Base-by-base conservation (phyloP, 2,113 vertebrate genomes). In the Sander vitreus region DNA sequence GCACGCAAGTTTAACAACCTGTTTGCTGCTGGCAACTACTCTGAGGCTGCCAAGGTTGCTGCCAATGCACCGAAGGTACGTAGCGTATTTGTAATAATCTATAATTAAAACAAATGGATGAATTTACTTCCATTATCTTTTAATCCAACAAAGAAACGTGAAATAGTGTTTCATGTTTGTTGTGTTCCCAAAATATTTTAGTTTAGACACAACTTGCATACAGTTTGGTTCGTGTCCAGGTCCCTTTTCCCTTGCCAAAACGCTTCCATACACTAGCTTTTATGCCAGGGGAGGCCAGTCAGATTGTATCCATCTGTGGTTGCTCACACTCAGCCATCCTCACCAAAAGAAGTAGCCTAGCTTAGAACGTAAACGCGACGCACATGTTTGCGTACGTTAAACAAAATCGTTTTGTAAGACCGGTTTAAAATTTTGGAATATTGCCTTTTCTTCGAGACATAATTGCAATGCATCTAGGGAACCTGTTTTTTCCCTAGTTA, bases 31-130 rank as follows among this genome's bases (percentile, higher is more conserved):
- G 98, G 97, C 66, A 99, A 97, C 94, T 99, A 98, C 79, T 99
- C 98, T 0, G 98, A 99, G 83, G 98, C 98, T 63, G 98, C 98
- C 75, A 99, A 99, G 92, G 97, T 99, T 91, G 98, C 98, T 85
- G 98, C 98, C 85, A 99, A 99, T 83, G 98, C 98, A 58, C 98
- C 98, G 91, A 99, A 99, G 97, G 98, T 99, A 96, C 19, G n/a
- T 6, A n/a, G 19, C 5, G 16, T 60, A 39, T 39, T 39, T 63
- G 11, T 63, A 43, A 43, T 43, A 10, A 11, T 43, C 9, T 2
- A 39, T 13, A n/a, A 33, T 60, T 23, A 5, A 60, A 14, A 63
- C n/a, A 21, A 63, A n/a, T 2, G 1, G 11, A n/a, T 39, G 19
- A n/a, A 43, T 63, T 39, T n/a, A n/a, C 33, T 43, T n/a, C 8